phyloP scores from a whole-genome alignment of 2,888 invertebrate genomes.

The Latrodectus elegans region DNA sequence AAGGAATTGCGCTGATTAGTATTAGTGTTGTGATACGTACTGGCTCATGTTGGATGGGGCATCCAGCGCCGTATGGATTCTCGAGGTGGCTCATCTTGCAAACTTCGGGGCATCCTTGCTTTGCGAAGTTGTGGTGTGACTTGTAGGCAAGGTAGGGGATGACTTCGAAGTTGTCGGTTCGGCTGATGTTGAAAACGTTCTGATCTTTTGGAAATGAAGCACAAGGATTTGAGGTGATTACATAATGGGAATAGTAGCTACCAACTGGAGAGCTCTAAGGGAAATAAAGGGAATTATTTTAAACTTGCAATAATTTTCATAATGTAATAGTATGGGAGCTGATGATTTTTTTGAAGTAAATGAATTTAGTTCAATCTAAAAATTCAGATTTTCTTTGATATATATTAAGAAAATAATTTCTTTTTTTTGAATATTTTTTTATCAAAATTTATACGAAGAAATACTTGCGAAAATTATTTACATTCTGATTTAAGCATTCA shows the following conservation, averaged over 20 bases:
- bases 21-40: constrained; percentile 14
- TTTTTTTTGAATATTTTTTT: background rate
- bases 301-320: too few species aligned
- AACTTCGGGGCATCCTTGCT: constrained; percentile 52
- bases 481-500: too few species aligned
- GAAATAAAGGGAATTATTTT: background rate
- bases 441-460: too few species aligned
- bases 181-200: constrained; percentile 70
- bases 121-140: constrained; percentile 71
- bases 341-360: too few species aligned
- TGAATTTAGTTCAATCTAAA: background rate
- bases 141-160: constrained; percentile 72
- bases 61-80: constrained; percentile 42
- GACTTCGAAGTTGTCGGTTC: constrained; percentile 69
- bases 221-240: constrained; percentile 47
- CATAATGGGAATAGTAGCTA: constrained; percentile 31
- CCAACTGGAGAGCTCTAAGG: constrained; percentile 32
- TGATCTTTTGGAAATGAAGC: constrained; percentile 20
- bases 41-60: constrained; percentile 42
- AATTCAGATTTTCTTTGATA: background rate
- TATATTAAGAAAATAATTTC: background rate
- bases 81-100: constrained; percentile 31
- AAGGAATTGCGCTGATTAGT: too few species aligned
- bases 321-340: too few species aligned
- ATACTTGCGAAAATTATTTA: too few species aligned